Base-by-base conservation (phyloP, 2,797 vertebrate genomes). In the Sternarchorhynchus goeldii region DNA sequence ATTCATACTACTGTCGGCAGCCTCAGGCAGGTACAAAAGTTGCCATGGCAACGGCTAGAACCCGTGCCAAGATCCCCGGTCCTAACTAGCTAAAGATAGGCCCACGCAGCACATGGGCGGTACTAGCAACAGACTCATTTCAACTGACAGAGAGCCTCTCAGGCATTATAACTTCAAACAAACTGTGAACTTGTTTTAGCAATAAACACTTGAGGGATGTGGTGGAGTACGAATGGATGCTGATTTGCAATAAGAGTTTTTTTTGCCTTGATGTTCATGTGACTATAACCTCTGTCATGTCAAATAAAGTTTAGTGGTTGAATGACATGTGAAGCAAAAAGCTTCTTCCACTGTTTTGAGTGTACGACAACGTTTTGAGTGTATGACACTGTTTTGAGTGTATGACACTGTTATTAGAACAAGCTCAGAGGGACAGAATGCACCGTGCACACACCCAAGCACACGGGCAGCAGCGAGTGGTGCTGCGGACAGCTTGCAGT, bases 1-100 rank as follows among this genome's bases (percentile, higher is more conserved):
- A 81, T 71, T 82, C 74, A 79, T 82, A 62, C 73, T 74, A 76
- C 70, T 81, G 85, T 78, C 31, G 60, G 60, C 82, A 85, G 86
- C 60, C 75, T 69, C 72, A 80, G 80, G 83, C 83, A 81, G 80
- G 82, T 83, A 85, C 77, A 85, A 73, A 68, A 58, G 89, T 93
- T 87, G 85, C 93, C 86, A 92, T 90, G 87, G 89, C 85, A 92
- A 93, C 92, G 69, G 75, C 79, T 32, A 82, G 87, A 85, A 80
- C 87, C 84, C 81, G 85, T 86, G 83, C 86, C 84, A 85, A 85
- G 73, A 85, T 88, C 82, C 86, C 85, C 85, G 83, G 81, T 81
- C 76, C 80, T 85, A 85, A 74, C 56, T 76, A 77, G 84, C 88
- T 92, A 91, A 91, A 91, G 88, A 92, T 91, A 91, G 89, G 88